Conservation (phyloP, 2,113 vertebrate species). For the Perca schrenkii region DNA sequence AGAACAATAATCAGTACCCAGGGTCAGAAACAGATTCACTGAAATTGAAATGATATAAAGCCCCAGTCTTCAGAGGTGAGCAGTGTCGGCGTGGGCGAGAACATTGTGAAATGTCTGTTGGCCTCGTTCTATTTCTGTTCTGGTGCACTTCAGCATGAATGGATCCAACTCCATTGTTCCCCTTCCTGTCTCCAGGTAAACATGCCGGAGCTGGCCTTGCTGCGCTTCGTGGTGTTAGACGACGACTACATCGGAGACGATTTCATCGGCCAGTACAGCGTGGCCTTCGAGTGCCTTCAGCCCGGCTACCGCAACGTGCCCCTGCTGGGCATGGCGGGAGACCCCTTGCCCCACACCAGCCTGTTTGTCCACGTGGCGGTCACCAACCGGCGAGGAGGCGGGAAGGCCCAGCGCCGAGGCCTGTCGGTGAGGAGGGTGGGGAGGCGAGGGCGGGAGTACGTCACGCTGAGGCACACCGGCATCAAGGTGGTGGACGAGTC, state of each 20-base stretch:
- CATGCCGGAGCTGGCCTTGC: slow-evolving; percentile 94
- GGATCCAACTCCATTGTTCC: background rate
- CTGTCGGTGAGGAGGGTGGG: slow-evolving; percentile 92
- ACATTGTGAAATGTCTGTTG: too few species aligned
- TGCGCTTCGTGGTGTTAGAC: slow-evolving; percentile 96
- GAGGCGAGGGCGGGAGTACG: slow-evolving; percentile 92
- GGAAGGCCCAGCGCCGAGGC: slow-evolving; percentile 94
- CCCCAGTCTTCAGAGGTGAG: background rate
- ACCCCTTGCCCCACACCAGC: slow-evolving; percentile 91
- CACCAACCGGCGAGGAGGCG: slow-evolving; percentile 94
- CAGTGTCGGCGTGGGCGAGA: background rate
- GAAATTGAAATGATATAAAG: background rate
- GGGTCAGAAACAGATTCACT: too few species aligned
- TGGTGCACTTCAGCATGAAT: background rate
- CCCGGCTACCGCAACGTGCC: slow-evolving; percentile 95
- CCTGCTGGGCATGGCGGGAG: slow-evolving; percentile 91
- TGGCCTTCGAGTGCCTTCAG: slow-evolving; percentile 96
- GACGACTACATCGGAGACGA: slow-evolving; percentile 99
- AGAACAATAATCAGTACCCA: background rate
- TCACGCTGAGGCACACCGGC: slow-evolving; percentile 90
- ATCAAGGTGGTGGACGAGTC: slow-evolving; percentile 93
- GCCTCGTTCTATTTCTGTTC: background rate
- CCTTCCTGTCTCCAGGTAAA: slow-evolving; percentile 85
- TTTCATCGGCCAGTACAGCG: slow-evolving; percentile 97
- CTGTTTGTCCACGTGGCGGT: slow-evolving; percentile 96